Evolutionary conservation across 2,113 vertebrate genomes (phyloP), one percentile per base, ranked within the genome.

Genomic region (Cercocebus atys): DNA sequence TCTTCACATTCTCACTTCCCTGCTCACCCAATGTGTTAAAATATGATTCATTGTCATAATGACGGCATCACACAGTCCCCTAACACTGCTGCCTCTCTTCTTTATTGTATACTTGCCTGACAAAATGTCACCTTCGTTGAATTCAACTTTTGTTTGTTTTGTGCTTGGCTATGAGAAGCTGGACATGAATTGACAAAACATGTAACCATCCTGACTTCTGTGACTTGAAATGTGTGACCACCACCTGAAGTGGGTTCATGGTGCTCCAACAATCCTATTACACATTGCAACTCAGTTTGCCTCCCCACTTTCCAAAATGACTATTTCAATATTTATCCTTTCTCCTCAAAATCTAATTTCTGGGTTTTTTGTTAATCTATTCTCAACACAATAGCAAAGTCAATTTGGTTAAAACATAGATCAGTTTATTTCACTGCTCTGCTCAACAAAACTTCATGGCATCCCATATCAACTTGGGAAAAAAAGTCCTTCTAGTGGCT

Each of bases 331-430:
- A 45, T 20, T 72, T 78, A 55, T 3, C 18, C 10, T 89, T 88
- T 92, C 52, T 90, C n/a, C 57, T 89, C 9, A 40, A 32, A 78
- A 57, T 79, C 25, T n/a, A 68, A 55, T 2, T 64, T 68, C 18
- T 52, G 8, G n/a, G 55, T 88, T 96, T 96, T 95, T 78, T 72
- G 5, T 80, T 78, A 82, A n/a, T 79, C 38, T 84, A 35, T 82
- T 89, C 25, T 90, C 55, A 92, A 75, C 22, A 43, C 2, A 40
- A 43, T 8, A 81, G n/a, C 25, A 32, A 95, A 82, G 20, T 1
- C 81, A 57, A 72, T 76, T 92, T 88, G 13, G 8, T 66, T 73
- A 76, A 72, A 94, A 52, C 12, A 35, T 7, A 91, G 43, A 76
- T 55, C 61, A 32, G 27, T 64, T 86, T 75, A 87, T 70, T 82